Base-by-base conservation (phyloP, 2,797 vertebrate species). In the Pseudomugil gertrudae region DNA sequence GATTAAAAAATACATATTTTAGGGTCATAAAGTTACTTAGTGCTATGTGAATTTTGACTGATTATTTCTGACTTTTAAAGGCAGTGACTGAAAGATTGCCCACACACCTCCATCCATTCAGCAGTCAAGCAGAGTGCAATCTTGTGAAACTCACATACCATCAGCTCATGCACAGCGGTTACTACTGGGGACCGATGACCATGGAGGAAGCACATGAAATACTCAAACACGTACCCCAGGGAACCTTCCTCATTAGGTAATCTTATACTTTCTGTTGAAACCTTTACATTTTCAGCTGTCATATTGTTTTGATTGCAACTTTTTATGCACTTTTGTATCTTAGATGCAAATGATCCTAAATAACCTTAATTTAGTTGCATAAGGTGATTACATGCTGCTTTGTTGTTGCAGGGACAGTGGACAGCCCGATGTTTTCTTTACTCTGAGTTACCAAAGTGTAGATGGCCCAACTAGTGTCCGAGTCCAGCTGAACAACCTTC, bases 341-440 rank as follows among this genome's bases (percentile, higher is more conserved):
- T 10, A 29, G 7, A 27, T 8, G 26, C 48, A 63, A 26, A 13
- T 45, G 17, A 29, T 54, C 0, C 21, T n/a, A 21, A 21, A 5
- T 30, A 26, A 59, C 53, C 0, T 0, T 5, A 6, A 26, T 26
- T 47, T 29, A 43, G 2, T 2, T 54, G 13, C 53, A 27, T 3
- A 45, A 14, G 43, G 30, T 73, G 64, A 83, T 24, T 4, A 7
- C 50, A 15, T 64, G 15, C 13, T 26, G 24, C 38, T 59, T 23
- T 84, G 52, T 70, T 62, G 29, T 67, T 85, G 29, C 77, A 93
- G 94, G 71, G 97, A 99, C 92, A 99, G 98, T 69, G 92, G 92
- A 5, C 97, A 98, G 56, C 88, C 93, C 9, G 95, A 99, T 63
- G 95, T 96, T 54, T 98, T 98, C 90, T 98, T 98, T 90, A 96